Conservation (phyloP, 2,888 invertebrate genomes). For the Nomada goodeniana region DNA sequence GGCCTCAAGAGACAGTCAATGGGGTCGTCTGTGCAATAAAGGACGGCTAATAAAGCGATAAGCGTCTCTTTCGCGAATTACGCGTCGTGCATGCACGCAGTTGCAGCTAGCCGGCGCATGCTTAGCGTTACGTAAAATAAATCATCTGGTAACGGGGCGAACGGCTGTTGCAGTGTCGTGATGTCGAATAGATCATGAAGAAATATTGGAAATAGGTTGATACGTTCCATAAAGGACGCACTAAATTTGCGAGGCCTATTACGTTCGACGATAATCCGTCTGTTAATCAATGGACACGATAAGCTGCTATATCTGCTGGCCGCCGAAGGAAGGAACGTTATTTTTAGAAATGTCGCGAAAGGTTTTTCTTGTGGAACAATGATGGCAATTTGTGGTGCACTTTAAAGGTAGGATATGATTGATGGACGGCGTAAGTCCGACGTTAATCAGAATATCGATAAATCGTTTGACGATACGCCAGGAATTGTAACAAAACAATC, state of each 20-base stretch:
- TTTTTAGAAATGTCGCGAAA: neutral
- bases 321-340: neutral
- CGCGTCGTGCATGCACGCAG: slow-evolving; percentile 51
- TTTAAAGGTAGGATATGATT: too few relatives aligned
- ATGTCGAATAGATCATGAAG: neutral
- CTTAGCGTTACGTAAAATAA: slow-evolving; percentile 65
- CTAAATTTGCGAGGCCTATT: neutral
- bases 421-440: too few relatives aligned
- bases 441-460: too few relatives aligned
- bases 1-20: slow-evolving; percentile 37
- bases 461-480: too few relatives aligned
- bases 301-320: neutral
- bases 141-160: slow-evolving; percentile 47
- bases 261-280: neutral
- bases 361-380: neutral
- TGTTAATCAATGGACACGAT: neutral
- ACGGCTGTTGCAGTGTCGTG: neutral
- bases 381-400: too few relatives aligned
- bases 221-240: neutral
- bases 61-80: slow-evolving; percentile 61
- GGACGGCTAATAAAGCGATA: slow-evolving; percentile 68
- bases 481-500: too few relatives aligned
- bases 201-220: neutral
- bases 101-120: slow-evolving; percentile 47
- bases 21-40: slow-evolving; percentile 64